Conservation (phyloP, 2,113 vertebrate genomes). For the Isichthys henryi region DNA sequence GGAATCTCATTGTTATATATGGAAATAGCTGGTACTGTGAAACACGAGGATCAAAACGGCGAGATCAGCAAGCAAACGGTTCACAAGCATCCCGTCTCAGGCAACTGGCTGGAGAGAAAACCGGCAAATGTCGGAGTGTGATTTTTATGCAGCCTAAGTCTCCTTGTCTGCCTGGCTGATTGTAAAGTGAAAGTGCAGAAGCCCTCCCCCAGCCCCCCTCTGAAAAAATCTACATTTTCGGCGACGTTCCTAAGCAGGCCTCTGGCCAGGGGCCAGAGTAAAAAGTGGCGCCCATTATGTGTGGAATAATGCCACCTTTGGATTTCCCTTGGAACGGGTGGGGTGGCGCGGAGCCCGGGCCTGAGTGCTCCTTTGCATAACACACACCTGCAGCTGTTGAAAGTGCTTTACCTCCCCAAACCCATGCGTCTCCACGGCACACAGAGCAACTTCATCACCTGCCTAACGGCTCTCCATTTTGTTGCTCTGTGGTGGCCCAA, state of each 20-base stretch:
- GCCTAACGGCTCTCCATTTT: not conserved
- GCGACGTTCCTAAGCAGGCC: not conserved
- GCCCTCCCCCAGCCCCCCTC: not conserved
- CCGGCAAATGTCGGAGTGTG: not conserved
- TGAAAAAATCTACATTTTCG: not conserved
- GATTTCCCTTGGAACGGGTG: not conserved
- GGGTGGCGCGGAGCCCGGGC: not conserved
- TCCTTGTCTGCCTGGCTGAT: not conserved
- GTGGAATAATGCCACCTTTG: conserved; percentile 12
- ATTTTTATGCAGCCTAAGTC: not conserved
- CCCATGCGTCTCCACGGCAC: not conserved
- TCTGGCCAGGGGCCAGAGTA: not conserved
- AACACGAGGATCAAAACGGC: not conserved
- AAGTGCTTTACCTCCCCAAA: not conserved
- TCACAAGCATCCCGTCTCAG: not conserved
- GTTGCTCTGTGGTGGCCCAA: not conserved
- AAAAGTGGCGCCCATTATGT: not conserved
- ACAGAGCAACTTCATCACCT: not conserved
- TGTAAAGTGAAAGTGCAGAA: not conserved
- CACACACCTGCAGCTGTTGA: conserved; percentile 17
- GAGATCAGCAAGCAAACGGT: not conserved
- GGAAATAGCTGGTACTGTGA: not conserved
- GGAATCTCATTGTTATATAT: not conserved
- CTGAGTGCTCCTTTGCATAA: not conserved
- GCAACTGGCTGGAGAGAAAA: not conserved